phyloP scores from a whole-genome alignment of 2,888 invertebrate species.

The Allophyes oxyacanthae region DNA sequence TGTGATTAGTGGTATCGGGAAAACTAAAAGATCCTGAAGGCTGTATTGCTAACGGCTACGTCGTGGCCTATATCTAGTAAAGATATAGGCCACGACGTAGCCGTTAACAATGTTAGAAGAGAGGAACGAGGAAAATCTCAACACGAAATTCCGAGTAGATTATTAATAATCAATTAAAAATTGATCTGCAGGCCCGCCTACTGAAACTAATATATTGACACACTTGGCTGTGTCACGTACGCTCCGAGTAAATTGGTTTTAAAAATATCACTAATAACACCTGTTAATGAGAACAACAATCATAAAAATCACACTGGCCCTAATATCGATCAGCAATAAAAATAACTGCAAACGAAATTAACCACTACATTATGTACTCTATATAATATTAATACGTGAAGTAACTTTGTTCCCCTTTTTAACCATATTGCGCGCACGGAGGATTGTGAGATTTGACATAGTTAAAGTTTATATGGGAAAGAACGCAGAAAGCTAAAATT shows the following conservation, averaged over 20 bases:
- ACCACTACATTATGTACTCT: slow-evolving; percentile 56
- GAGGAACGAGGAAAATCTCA: slow-evolving; percentile 73
- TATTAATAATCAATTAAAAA: slow-evolving; percentile 75
- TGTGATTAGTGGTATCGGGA: slow-evolving; percentile 5
- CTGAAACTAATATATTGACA: slow-evolving; percentile 72
- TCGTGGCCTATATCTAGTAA: slow-evolving; percentile 1
- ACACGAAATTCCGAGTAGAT: slow-evolving; percentile 61
- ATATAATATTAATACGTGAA: too few relatives aligned
- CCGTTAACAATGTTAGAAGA: too few relatives aligned
- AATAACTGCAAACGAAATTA: slow-evolving; percentile 67
- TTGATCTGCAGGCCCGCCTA: slow-evolving; percentile 61
- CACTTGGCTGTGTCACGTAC: slow-evolving; percentile 82
- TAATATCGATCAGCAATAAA: slow-evolving; percentile 73
- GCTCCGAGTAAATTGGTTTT: slow-evolving; percentile 64
- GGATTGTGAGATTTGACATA: too few relatives aligned
- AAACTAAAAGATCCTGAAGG: slow-evolving; percentile 5
- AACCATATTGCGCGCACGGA: too few relatives aligned
- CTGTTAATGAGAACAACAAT: slow-evolving; percentile 73
- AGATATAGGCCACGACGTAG: too few relatives aligned
- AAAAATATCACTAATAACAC: slow-evolving; percentile 64
- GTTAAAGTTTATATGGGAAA: too few relatives aligned
- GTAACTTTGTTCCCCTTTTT: too few relatives aligned
- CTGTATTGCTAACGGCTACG: not conserved
- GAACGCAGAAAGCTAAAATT: too few relatives aligned
- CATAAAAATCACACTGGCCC: slow-evolving; percentile 72